Conservation (phyloP, 2,888 invertebrate genomes). For the Drosophila villosipedis region DNA sequence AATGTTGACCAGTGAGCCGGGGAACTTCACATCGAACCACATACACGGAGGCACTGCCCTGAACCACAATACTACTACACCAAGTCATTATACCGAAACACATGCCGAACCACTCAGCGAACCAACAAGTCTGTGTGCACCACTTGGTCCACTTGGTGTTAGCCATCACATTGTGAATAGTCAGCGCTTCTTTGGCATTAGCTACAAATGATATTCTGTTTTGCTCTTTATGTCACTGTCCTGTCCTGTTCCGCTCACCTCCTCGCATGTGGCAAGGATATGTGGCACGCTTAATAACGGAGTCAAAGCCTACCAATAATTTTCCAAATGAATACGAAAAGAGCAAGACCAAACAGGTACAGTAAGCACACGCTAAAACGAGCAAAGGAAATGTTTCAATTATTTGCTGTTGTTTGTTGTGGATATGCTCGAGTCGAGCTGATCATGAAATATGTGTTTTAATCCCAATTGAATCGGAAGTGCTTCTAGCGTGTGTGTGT, state of each 20-base stretch:
- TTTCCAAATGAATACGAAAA: slow-evolving; percentile 41
- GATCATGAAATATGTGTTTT: background rate
- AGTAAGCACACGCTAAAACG: slow-evolving; percentile 23
- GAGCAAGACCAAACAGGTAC: slow-evolving; percentile 18
- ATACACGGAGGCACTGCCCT: background rate
- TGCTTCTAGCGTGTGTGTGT: background rate
- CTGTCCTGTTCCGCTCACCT: background rate
- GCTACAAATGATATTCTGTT: slow-evolving; percentile 38
- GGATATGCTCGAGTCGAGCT: background rate
- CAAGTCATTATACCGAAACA: too few relatives aligned
- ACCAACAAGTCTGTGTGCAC: background rate
- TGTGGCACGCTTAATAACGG: slow-evolving; percentile 30
- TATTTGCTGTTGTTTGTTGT: background rate
- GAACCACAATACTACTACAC: background rate
- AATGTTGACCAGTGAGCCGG: slow-evolving; percentile 10
- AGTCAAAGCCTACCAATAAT: slow-evolving; percentile 42
- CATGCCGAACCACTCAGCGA: background rate
- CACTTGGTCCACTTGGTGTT: background rate
- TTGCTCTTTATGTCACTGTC: background rate
- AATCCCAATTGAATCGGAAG: slow-evolving; percentile 6
- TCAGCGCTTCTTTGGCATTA: slow-evolving; percentile 53
- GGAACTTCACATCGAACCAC: background rate
- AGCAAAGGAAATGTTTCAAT: background rate
- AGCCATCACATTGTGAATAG: slow-evolving; percentile 49
- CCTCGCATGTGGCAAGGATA: slow-evolving; percentile 4